Base-by-base conservation (phyloP, 2,888 invertebrate species). In the Glyphotaelius pellucidus region DNA sequence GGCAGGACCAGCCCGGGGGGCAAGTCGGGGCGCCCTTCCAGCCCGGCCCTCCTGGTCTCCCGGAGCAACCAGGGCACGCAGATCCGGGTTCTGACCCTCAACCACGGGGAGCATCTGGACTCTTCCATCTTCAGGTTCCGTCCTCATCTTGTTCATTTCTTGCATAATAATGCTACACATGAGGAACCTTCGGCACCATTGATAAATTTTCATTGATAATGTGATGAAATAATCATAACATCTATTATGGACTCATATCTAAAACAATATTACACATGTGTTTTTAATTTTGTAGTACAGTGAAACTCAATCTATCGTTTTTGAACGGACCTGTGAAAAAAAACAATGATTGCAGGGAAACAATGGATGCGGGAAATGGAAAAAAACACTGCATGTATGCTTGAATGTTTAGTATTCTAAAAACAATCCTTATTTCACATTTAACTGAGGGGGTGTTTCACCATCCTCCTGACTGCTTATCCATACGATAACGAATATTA, bases 51-150 rank as follows among this genome's bases (percentile, higher is more conserved):
- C 12, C 81, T 91, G 81, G 90, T 38, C n/a, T 32, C 89, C 52
- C 90, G 90, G 30, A 92, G 79, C 47, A 47, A 1, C n/a, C 93
- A 93, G 89, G 94, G 93, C 94, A 94, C 94, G 31, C 96, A 96
- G 94, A 95, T 97, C 93, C 96, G 97, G 94, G 96, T 97, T 93
- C 95, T 98, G 94, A 97, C 97, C 93, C 96, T 98, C 92, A 97
- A 98, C 94, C 97, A 98, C 95, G 97, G 97, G 94, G 97, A 97
- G 94, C 97, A 98, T 95, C 97, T 97, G 94, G 98, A 98, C 95
- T 97, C 97, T 92, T 97, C 97, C 93, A 95, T 98, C 67, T 98
- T 95, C 94, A 94, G 95, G 96, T 95, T 94, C 42, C 30, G 25
- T 83, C 83, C 19, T 52, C 19, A 19, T 52, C 5, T 52, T 52